phyloP scores from a whole-genome alignment of 2,888 invertebrate genomes.

The Agonum fuliginosum region DNA sequence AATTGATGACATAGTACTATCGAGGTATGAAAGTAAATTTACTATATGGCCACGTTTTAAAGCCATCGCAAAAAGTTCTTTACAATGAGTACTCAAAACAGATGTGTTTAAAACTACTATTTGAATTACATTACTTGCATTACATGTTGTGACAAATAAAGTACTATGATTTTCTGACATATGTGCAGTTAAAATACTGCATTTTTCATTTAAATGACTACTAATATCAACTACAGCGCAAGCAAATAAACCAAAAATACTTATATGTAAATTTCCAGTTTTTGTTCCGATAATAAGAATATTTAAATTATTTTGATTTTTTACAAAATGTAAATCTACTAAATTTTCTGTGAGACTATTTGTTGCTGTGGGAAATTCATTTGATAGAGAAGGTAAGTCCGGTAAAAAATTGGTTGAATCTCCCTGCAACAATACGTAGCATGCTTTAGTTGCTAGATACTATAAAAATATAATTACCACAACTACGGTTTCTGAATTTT shows the following conservation, averaged over 20 bases:
- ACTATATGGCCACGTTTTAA: constrained; percentile 84
- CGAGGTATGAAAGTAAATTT: constrained; percentile 81
- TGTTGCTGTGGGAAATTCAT: constrained; percentile 72
- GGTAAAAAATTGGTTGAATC: constrained; percentile 69
- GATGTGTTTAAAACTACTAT: constrained; percentile 76
- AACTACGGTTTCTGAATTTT: neutral
- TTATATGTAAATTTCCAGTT: constrained; percentile 82
- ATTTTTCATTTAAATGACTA: constrained; percentile 74
- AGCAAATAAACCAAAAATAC: constrained; percentile 90
- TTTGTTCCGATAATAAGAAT: constrained; percentile 87
- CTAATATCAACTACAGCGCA: constrained; percentile 82
- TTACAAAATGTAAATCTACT: constrained; percentile 77
- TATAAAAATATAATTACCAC: constrained; percentile 37
- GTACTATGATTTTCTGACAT: constrained; percentile 83
- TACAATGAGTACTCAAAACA: constrained; percentile 79
- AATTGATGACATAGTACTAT: constrained; percentile 86
- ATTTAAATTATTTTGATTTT: constrained; percentile 80
- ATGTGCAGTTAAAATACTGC: constrained; percentile 79
- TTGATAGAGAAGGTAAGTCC: constrained; percentile 74
- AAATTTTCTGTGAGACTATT: constrained; percentile 72
- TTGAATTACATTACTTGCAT: constrained; percentile 73
- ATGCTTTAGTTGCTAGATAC: neutral
- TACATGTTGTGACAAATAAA: constrained; percentile 80
- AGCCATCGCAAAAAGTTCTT: constrained; percentile 83
- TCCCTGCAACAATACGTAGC: constrained; percentile 66